Base-by-base conservation (phyloP, 1,140 invertebrate species). In the Magallana gigas region DNA sequence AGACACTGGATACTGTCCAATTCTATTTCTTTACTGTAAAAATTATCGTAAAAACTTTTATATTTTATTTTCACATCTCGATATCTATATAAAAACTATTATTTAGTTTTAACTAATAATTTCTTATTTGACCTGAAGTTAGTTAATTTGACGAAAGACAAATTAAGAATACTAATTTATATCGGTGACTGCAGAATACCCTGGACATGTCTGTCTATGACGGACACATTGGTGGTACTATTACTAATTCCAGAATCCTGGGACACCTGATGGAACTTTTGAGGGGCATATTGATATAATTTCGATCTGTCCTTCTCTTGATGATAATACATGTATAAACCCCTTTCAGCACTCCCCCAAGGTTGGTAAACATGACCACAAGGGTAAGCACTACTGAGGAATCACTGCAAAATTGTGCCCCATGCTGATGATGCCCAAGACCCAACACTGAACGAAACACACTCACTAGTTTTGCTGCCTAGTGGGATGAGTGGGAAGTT, bases 401-500 rank as follows among this genome's bases (percentile, higher is more conserved):
- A 91, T 88, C 23, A 86, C 86, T 5, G 60, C 71, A 1, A 84
- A 84, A 5, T 87, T 59, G 12, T 84, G 87, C 90, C 88, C 88
- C 16, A 89, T 82, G 9, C 90, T 88, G 62, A 85, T 87, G 11
- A 91, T 64, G 16, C 87, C 88, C 83, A 91, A 83, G 1, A 88
- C 88, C 88, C 90, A 91, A 88, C 90, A 91, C 29, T 91, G 90
- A 12, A 91, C 85, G 56, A 80, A 91, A 91, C 57, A 91, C 18
- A 2, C 87, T 89, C 90, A 91, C 90, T 9, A 87, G 82, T 62
- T 85, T 87, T 5, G 90, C 90, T n/a, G 88, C 90, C 23, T 84
- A 84, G 48, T 91, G 88, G 36, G 88, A 87, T 0, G 86, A 85
- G 1, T 48, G 58, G 0, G 68, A 29, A 16, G 87, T 68, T 11